Evolutionary conservation across 2,113 vertebrate species (phyloP).

Genomic region (Heliornis fulica): DNA sequence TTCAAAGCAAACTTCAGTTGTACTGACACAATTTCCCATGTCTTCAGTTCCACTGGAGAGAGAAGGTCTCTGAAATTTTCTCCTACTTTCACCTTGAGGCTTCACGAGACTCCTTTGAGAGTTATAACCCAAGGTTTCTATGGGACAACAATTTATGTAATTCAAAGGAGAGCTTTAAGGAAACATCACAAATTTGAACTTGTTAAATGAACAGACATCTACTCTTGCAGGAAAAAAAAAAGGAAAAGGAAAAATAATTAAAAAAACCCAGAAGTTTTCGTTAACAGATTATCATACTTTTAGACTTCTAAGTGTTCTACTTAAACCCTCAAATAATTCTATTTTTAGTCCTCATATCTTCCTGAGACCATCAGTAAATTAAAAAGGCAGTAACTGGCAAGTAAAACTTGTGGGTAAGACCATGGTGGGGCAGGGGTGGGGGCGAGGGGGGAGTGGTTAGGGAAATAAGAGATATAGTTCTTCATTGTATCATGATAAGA

Average conservation of each 20-base stretch:
- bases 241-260: not conserved
- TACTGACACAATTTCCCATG: conserved; percentile 18
- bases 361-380: conserved; percentile 42
- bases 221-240: not conserved
- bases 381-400: conserved; percentile 50
- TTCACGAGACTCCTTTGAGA: conserved; percentile 23
- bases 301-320: not conserved
- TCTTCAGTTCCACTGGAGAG: not conserved
- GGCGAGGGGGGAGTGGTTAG: no score
- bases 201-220: not conserved
- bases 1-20: conserved; percentile 34
- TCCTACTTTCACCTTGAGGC: not conserved
- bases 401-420: conserved; percentile 42
- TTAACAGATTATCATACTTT: not conserved
- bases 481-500: conserved; percentile 68
- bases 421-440: no score
- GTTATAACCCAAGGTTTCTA: conserved; percentile 25
- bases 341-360: conserved; percentile 17
- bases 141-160: not conserved
- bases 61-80: not conserved
- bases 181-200: not conserved
- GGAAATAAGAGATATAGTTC: conserved; percentile 10
- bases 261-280: not conserved
- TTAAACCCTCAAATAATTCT: not conserved
- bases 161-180: not conserved